These are phyloP conservation scores for Aplocera efformata DNA, from an alignment of 2,888 invertebrate genomes.

Conservation along the genomic window DNA sequence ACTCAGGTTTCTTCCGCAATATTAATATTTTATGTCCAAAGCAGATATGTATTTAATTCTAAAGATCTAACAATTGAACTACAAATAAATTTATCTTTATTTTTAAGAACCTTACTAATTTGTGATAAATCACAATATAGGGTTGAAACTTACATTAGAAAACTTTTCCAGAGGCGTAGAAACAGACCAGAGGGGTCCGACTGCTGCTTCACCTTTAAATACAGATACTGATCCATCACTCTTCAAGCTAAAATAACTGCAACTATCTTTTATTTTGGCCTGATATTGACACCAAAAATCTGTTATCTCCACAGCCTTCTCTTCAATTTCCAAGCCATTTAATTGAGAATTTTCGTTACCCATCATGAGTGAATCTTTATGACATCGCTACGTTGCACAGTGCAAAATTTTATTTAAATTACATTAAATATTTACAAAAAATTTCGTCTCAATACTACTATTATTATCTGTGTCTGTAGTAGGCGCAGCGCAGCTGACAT, in stretches of 20 bases:
- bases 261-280: constrained; percentile 81
- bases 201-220: constrained; percentile 86
- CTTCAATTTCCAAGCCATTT: constrained; percentile 86
- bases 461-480: too few species aligned
- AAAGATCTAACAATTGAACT: too few species aligned
- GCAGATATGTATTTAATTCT: too few species aligned
- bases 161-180: constrained; percentile 87
- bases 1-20: too few species aligned
- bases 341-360: constrained; percentile 88
- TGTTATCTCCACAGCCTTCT: constrained; percentile 87
- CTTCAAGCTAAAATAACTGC: constrained; percentile 72
- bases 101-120: too few species aligned
- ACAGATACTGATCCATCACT: constrained; percentile 84
- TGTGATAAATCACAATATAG: too few species aligned
- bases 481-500: too few species aligned
- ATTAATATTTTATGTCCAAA: too few species aligned
- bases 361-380: constrained; percentile 73
- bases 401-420: too few species aligned
- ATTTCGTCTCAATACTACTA: too few species aligned
- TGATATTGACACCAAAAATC: constrained; percentile 89
- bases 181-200: constrained; percentile 82
- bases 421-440: too few species aligned
- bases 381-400: constrained; percentile 10
- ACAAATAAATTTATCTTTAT: too few species aligned
- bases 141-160: constrained; percentile 82